Percentiles rank a stretch among this genome's conserved stretches.
phyloP scores from a whole-genome alignment of 1,140 invertebrate species.

The Scaptomyza pallida region DNA sequence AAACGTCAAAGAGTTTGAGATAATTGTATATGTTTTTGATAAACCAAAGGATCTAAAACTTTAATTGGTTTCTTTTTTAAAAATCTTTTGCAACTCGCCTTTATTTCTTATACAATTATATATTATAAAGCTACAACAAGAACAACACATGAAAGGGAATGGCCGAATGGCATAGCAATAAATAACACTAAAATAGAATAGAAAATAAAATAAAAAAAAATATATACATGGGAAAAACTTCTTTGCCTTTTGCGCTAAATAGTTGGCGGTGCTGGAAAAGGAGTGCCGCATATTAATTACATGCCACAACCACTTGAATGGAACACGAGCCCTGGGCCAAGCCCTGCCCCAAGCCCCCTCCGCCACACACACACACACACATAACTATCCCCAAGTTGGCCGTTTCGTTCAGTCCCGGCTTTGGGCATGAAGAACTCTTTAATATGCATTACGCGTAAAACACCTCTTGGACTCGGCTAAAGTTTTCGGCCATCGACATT shows the following conservation, averaged over 20 bases:
- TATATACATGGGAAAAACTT: conserved; percentile 25
- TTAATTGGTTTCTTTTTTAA: not conserved
- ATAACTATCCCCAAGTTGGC: not conserved
- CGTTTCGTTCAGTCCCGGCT: not conserved
- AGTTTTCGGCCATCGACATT: conserved; percentile 4
- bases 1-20: too few relatives aligned
- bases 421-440: conserved; percentile 31
- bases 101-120: not conserved
- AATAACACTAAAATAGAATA: conserved; percentile 26
- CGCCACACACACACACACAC: not conserved
- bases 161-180: conserved; percentile 26
- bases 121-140: not conserved
- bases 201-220: conserved; percentile 24
- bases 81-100: not conserved
- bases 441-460: conserved; percentile 59
- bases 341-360: conserved; percentile 17
- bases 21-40: too few relatives aligned
- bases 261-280: conserved; percentile 48
- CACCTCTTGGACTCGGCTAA: conserved; percentile 3
- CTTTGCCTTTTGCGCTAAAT: conserved; percentile 58
- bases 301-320: conserved; percentile 59
- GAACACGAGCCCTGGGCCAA: conserved; percentile 40
- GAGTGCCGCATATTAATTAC: conserved; percentile 78
- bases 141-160: conserved; percentile 29
- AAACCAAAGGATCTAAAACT: not conserved